Evolutionary conservation across 1,140 invertebrate genomes (phyloP).

Genomic region (Trinorchestia longiramus): DNA sequence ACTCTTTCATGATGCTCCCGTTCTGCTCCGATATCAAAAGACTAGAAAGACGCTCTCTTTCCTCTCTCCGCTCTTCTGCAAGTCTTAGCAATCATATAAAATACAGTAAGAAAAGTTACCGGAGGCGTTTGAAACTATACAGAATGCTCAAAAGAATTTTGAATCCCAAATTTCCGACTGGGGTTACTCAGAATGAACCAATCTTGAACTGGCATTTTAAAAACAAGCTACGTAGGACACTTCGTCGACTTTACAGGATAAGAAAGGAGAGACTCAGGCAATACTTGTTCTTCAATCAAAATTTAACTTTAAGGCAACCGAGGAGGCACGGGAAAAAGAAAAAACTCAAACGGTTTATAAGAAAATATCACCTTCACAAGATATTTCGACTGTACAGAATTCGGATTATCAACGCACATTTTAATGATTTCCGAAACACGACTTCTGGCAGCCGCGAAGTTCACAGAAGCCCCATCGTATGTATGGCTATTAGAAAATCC

Average conservation of each 20-base stretch:
- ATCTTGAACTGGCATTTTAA: constrained; percentile 16
- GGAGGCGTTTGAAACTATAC: constrained; percentile 16
- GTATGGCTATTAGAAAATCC: constrained; percentile 1
- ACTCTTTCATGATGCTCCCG: neutral
- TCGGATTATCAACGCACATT: neutral
- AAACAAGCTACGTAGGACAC: constrained; percentile 21
- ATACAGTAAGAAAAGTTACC: constrained; percentile 38
- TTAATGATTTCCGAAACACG: neutral
- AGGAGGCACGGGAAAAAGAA: neutral
- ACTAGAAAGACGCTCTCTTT: neutral
- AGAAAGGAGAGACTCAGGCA: neutral
- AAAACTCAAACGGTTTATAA: neutral
- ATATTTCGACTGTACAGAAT: neutral
- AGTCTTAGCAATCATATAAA: neutral
- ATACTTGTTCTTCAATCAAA: neutral
- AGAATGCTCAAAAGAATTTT: constrained; percentile 33
- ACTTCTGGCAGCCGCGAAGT: neutral
- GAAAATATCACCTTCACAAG: neutral
- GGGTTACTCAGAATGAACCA: neutral
- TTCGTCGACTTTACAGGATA: constrained; percentile 7
- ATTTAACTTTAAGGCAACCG: neutral
- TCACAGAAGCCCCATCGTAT: neutral
- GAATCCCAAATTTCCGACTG: neutral
- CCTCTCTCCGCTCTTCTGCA: neutral
- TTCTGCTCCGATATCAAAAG: constrained; percentile 17